Base-by-base conservation (phyloP, 2,888 invertebrate genomes). In the Notodonta ziczac region DNA sequence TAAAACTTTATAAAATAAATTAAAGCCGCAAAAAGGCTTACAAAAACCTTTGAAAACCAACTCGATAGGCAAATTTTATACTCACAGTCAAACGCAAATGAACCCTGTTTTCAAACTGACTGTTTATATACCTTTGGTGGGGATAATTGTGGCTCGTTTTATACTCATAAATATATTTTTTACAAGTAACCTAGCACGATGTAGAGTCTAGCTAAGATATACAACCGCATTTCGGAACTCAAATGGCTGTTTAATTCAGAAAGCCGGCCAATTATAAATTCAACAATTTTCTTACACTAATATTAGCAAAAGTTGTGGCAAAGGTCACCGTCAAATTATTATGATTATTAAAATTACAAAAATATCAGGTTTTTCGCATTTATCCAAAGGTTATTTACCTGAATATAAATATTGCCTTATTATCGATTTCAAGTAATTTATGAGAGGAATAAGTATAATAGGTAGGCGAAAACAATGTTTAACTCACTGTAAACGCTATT, bases 11-110 rank as follows among this genome's bases (percentile, higher is more conserved):
- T 54, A 35, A 5, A 54, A 32, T 35, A 13, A 4, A 39, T 0
- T 24, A 24, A 24, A 39, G 50, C 35, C 16, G 52, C 53, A 53
- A 32, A 53, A 53, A 53, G 35, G 12, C 35, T 5, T 13, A n/a
- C 53, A 35, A 53, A 55, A 40, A 55, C 24, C 9, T 32, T 16
- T n/a, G 40, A 55, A 40, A 40, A 9, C 14, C 13, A 55, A 39
- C n/a, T 13, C 14, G 40, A 44, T 44, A 60, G 54, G 16, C 46
- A 24, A 57, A 60, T 58, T 57, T 63, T 56, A 51, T 59, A 57
- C 56, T 61, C 42, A 56, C 56, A 60, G 60, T 57, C 54, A 61
- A 64, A 61, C 51, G 48, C 56, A 61, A 64, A 62, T 64, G 59
- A 32, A 48, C 9, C 53, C 48, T 4, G 57, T 40, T 62, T 54